Base-by-base conservation (phyloP, 2,113 vertebrate species). In the Megaleporinus macrocephalus region DNA sequence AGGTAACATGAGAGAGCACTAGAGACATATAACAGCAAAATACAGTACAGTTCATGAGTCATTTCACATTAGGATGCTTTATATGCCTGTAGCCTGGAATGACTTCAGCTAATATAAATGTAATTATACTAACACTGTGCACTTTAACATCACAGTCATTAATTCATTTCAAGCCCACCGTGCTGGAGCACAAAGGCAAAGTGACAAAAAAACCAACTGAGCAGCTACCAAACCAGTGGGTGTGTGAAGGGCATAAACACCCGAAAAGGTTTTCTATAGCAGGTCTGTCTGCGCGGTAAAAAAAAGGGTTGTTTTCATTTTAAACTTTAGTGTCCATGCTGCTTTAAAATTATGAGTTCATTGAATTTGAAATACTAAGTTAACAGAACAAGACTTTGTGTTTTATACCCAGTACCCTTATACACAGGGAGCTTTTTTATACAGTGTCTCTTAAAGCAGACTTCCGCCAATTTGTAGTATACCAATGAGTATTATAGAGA, bases 1-100 rank as follows among this genome's bases (percentile, higher is more conserved):
- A 33, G 14, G 24, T 62, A 79, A 79, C 66, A 79, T 59, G 47
- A 44, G 73, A 74, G 62, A 65, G 47, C 2, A 74, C 63, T 26
- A 63, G 20, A 73, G 14, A 51, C 13, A 74, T 41, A 51, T 76
- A 16, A 81, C 30, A 41, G 51, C 20, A 53, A 73, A 55, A 20
- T 57, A 41, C 55, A 41, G 24, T 13, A 22, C 63, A 41, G 41
- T n/a, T 13, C 36, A n/a, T n/a, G 22, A 69, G 29, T 7, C 1
- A 44, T n/a, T 70, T 2, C 2, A n/a, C 1, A 24, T 2, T 24
- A 12, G 0, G 22, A 1, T 12, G 0, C 20, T 14, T 44, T 41
- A n/a, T 61, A 4, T 26, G 57, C 9, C 1, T 24, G 24, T 24
- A 10, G n/a, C 12, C 22, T 11, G 24, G 13, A 61, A 61, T 61